Evolutionary conservation across 2,888 invertebrate genomes (phyloP).

Genomic region (Polymixis flavicincta): DNA sequence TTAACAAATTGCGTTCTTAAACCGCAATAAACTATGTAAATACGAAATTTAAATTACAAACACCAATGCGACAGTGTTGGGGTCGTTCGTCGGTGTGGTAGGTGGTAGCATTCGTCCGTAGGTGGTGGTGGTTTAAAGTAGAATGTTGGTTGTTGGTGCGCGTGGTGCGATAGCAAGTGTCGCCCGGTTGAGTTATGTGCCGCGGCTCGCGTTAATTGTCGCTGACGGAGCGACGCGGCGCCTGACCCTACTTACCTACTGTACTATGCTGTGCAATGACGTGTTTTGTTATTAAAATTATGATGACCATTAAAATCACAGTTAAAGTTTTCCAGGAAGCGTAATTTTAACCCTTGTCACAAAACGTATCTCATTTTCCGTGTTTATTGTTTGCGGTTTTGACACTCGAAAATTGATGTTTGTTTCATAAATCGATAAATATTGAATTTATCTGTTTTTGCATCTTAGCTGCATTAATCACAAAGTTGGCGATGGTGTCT

Average conservation of each 20-base stretch:
- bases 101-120: slow-evolving; percentile 66
- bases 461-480: slow-evolving; percentile 39
- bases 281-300: slow-evolving; percentile 27
- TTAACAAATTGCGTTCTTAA: slow-evolving; percentile 86
- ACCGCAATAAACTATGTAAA: slow-evolving; percentile 87
- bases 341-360: neutral
- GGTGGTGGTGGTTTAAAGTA: slow-evolving; percentile 75
- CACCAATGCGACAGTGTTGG: slow-evolving; percentile 72
- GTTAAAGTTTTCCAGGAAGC: slow-evolving; percentile 1
- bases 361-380: slow-evolving; percentile 6
- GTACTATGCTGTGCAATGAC: slow-evolving; percentile 59
- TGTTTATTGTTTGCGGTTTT: neutral
- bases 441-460: slow-evolving; percentile 26
- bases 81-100: slow-evolving; percentile 64
- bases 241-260: slow-evolving; percentile 59
- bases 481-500: slow-evolving; percentile 60
- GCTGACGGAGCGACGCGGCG: slow-evolving; percentile 73
- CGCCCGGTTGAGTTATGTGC: slow-evolving; percentile 81
- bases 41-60: slow-evolving; percentile 87
- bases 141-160: slow-evolving; percentile 75
- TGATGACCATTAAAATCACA: slow-evolving; percentile 25
- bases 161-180: slow-evolving; percentile 75
- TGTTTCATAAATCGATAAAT: slow-evolving; percentile 18
- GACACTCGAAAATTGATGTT: neutral
- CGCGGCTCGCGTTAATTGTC: slow-evolving; percentile 81